Conservation (phyloP, 2,113 vertebrate species). For the Microcebus jonahi region DNA sequence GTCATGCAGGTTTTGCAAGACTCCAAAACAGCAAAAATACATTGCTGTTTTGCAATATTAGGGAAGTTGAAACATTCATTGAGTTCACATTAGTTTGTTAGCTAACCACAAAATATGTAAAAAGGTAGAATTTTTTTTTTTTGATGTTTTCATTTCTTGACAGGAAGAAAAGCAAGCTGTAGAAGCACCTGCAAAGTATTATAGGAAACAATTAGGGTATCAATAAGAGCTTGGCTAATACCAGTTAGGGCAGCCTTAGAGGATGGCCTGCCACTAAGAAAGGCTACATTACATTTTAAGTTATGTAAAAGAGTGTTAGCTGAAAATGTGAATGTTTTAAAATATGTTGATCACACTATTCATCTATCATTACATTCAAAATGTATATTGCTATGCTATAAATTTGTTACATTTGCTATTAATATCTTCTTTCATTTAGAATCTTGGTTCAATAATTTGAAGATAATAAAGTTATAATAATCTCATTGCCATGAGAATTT, state of each 20-base stretch:
- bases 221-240: too few relatives aligned
- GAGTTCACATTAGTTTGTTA: not conserved
- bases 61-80: not conserved
- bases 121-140: not conserved
- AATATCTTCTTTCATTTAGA: not conserved
- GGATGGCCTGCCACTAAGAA: not conserved
- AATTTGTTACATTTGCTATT: not conserved
- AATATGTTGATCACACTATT: not conserved
- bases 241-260: not conserved
- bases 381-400: not conserved
- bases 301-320: not conserved
- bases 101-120: conserved; percentile 24
- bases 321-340: not conserved
- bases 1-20: not conserved
- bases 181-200: not conserved
- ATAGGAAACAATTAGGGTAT: not conserved
- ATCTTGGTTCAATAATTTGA: not conserved
- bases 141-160: not conserved
- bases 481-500: not conserved
- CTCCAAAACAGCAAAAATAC: not conserved
- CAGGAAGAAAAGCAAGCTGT: not conserved
- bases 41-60: not conserved
- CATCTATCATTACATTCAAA: not conserved
- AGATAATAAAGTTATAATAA: not conserved
- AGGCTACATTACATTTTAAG: not conserved